These are phyloP conservation scores for Dissostichus mawsoni DNA, from an alignment of 2,113 vertebrate species.

Conservation along the genomic window DNA sequence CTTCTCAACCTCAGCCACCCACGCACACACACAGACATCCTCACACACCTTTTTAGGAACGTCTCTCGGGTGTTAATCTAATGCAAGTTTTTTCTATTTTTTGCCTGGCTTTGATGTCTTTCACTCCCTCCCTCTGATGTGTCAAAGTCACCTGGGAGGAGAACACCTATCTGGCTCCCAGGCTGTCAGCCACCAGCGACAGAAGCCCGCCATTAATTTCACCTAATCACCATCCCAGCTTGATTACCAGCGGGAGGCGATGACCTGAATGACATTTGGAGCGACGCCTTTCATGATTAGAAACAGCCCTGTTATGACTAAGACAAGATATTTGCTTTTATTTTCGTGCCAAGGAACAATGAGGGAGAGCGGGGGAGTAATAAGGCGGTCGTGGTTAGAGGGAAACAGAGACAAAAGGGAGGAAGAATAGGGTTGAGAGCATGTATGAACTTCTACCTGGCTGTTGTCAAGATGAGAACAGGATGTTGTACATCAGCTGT, in stretches of 20 bases:
- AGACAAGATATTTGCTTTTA: slow-evolving; percentile 57
- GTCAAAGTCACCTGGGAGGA: slow-evolving; percentile 56
- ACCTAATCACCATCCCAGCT: slow-evolving; percentile 68
- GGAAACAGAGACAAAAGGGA: slow-evolving; percentile 1
- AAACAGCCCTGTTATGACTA: slow-evolving; percentile 58
- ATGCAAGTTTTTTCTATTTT: slow-evolving; percentile 44
- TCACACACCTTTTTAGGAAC: slow-evolving; percentile 1
- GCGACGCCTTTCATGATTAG: slow-evolving; percentile 54
- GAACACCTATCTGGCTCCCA: slow-evolving; percentile 48
- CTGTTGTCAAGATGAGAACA: slow-evolving; percentile 50
- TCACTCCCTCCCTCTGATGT: slow-evolving; percentile 50
- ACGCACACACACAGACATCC: background rate
- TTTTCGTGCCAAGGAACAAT: slow-evolving; percentile 24
- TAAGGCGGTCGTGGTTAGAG: background rate
- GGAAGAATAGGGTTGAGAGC: background rate
- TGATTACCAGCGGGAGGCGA: slow-evolving; percentile 63
- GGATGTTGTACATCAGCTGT: slow-evolving; percentile 41
- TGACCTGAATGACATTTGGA: slow-evolving; percentile 68
- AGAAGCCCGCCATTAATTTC: slow-evolving; percentile 62
- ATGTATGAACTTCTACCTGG: slow-evolving; percentile 25
- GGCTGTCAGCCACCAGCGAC: slow-evolving; percentile 52
- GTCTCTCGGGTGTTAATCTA: slow-evolving; percentile 52
- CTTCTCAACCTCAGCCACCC: slow-evolving; percentile 7
- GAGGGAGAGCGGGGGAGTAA: background rate
- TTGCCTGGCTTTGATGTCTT: slow-evolving; percentile 62